Evolutionary conservation across 1,140 invertebrate genomes (phyloP), one percentile per base, ranked within the genome.

Genomic region (Aphis craccivora): DNA sequence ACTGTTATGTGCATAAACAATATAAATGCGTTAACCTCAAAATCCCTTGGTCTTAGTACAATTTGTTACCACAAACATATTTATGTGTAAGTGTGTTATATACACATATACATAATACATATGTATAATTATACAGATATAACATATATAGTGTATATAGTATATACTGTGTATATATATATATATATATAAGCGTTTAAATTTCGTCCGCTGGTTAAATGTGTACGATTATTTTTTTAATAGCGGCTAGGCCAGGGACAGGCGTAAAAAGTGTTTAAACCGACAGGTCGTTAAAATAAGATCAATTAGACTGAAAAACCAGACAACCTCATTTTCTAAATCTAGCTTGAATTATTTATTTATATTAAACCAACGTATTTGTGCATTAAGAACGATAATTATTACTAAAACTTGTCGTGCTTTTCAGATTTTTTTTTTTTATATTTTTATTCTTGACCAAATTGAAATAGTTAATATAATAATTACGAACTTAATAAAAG

Each of bases 261-360:
- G 48, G 20, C n/a, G 18, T 51, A 88, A 87, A 89, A 89, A 89
- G n/a, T 25, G 48, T 23, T 48, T 37, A 35, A 89, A 89, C 48
- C 87, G 87, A 89, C 87, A 37, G 87, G 48, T 89, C 87, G n/a
- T 89, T 89, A 89, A 89, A 53, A 89, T 23, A 53, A 89, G 45
- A 89, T 89, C 87, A 51, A 89, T 89, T 89, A 89, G 87, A 30
- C 45, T 7, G 35, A 53, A 89, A 89, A 89, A 89, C 30, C 48
- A 51, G 86, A 88, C 86, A n/a, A n/a, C 25, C 84, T 76, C 60
- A 76, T 83, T 83, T 83, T 83, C n/a, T 35, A 35, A 7, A 22
- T 83, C 37, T 18, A 40, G 22, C 22, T 83, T 35, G 37, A 83
- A 37, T 83, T 83, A 83, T 83, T 83, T 83, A 83, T 35, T 83